Conservation (phyloP, 2,113 vertebrate species). For the Apus apus region DNA sequence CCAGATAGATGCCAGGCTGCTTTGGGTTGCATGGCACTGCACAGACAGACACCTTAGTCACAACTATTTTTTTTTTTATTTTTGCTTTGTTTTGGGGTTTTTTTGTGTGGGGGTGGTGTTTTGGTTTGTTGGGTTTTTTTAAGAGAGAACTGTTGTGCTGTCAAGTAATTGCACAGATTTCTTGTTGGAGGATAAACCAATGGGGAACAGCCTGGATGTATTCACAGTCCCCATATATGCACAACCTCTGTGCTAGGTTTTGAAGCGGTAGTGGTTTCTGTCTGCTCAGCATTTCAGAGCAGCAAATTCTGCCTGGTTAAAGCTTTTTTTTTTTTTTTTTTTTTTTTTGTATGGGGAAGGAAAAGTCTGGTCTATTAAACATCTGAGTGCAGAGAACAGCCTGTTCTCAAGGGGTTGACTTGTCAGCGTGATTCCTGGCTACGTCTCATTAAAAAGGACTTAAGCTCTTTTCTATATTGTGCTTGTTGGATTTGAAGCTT, state of each 20-base stretch:
- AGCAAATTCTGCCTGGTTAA: not conserved
- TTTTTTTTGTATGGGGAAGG: not conserved
- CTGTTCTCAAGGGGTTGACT: not conserved
- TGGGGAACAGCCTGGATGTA: not conserved
- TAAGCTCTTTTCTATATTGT: not conserved
- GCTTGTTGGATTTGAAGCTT: not conserved
- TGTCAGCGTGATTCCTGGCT: not conserved
- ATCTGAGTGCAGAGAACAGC: not conserved
- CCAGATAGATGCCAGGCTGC: not conserved
- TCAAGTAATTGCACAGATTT: not conserved
- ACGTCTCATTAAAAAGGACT: slow-evolving; percentile 15
- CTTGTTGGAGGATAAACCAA: not conserved
- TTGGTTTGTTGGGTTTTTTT: not conserved
- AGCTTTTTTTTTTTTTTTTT: not conserved
- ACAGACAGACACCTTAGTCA: not conserved
- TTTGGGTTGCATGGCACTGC: not conserved
- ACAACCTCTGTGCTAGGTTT: not conserved
- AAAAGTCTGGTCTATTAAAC: not conserved
- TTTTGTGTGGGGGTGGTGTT: too few relatives aligned
- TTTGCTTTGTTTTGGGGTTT: too few relatives aligned
- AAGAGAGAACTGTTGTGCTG: not conserved
- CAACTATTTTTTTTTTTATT: not conserved
- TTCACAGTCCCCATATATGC: not conserved
- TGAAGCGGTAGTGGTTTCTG: not conserved
- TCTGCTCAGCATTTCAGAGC: not conserved